Evolutionary conservation across 2,797 vertebrate genomes (phyloP), one percentile per base, ranked within the genome.

Genomic region (Tokudaia tokunoshimensis): DNA sequence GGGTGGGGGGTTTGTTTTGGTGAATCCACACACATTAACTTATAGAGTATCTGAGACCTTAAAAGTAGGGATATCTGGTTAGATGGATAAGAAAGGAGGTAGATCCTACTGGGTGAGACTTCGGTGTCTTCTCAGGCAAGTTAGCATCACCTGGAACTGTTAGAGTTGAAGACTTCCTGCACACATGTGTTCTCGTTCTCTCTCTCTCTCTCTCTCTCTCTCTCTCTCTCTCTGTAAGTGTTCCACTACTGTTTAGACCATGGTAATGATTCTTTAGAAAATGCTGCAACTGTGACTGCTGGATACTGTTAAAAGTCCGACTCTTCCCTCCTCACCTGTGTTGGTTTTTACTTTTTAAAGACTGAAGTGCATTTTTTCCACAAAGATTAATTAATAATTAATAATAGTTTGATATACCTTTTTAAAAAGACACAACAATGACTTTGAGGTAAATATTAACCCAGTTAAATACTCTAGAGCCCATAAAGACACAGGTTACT

Each of bases 21-120:
- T 97, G 97, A 96, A 89, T 97, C 97, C 96, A 34, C 90, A 74
- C 90, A 95, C 95, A 88, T 89, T 97, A 97, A 9, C 95, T 97
- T 92, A 97, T 96, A 95, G 95, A 97, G 92, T 80, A 97, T 94
- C 94, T 98, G 95, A 96, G 98, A 94, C 86, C 97, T 97, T 95
- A 97, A 95, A 96, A 95, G 90, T 94, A 97, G 92, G 95, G 91
- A 1, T 97, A 61, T 97, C 96, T 96, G 14, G 44, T 75, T 65
- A 47, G 59, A 12, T 94, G 91, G 85, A 94, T 93, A 96, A 89
- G 79, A 52, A 37, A 37, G 14, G 12, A 55, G 26, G 22, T 31
- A 5, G 44, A 47, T 50, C 55, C 26, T 89, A 76, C 20, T 37
- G 19, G 6, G 4, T 92, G 96, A 97, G 97, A 96, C 88, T 97